Evolutionary conservation across 2,888 invertebrate species (phyloP).

Genomic region (Plebejus argus): DNA sequence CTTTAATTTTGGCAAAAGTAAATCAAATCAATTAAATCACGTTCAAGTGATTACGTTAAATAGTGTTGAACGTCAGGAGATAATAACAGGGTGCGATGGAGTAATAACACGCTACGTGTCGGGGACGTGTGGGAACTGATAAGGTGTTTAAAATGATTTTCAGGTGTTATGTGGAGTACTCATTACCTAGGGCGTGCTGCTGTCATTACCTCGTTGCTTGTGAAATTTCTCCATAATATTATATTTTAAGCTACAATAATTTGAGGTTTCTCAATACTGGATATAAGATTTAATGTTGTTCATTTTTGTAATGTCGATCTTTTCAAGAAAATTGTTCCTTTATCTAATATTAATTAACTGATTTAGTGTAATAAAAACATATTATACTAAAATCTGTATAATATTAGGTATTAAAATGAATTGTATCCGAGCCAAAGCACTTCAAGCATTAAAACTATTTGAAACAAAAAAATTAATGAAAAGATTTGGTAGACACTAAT

Average conservation of each 20-base stretch:
- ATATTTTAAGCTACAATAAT: background rate
- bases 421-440: no score
- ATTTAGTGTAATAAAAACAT: no score
- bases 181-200: slow-evolving; percentile 67
- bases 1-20: background rate
- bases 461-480: no score
- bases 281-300: background rate
- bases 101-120: slow-evolving; percentile 71
- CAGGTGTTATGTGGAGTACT: slow-evolving; percentile 70
- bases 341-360: background rate
- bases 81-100: slow-evolving; percentile 63
- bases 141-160: slow-evolving; percentile 64
- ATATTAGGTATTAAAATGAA: no score
- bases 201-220: slow-evolving; percentile 67
- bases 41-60: slow-evolving; percentile 46
- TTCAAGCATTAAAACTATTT: no score
- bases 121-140: slow-evolving; percentile 65
- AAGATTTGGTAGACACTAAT: no score
- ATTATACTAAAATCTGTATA: no score
- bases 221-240: slow-evolving; percentile 10
- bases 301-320: background rate
- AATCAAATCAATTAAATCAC: slow-evolving; percentile 23
- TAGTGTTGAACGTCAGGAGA: slow-evolving; percentile 51
- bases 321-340: background rate
- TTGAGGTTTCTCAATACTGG: background rate